These are phyloP conservation scores for Sapajus apella DNA, from an alignment of 2,113 vertebrate genomes.

Conservation along the genomic window DNA sequence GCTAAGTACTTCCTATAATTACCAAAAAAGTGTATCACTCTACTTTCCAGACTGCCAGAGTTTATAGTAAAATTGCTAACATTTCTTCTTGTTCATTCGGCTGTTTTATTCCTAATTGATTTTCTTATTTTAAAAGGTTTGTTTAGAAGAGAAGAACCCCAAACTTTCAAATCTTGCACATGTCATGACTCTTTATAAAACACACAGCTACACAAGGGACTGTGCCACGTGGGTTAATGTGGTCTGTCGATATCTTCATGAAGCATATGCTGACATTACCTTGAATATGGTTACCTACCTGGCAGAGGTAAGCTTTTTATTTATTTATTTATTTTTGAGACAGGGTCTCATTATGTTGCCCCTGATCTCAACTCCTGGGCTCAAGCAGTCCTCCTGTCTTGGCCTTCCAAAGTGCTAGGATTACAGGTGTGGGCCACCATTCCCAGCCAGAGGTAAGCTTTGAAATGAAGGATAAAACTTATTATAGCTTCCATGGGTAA, in stretches of 20 bases:
- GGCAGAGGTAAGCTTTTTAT: conserved; percentile 89
- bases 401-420: no score
- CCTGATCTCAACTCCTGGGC: no score
- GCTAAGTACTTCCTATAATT: background rate
- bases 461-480: background rate
- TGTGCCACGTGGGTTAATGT: conserved; percentile 97
- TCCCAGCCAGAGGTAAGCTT: conserved; percentile 91
- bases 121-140: conserved; percentile 89
- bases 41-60: background rate
- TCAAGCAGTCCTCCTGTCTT: no score
- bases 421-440: no score
- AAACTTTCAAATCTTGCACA: conserved; percentile 98
- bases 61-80: background rate
- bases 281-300: conserved; percentile 98
- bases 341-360: no score
- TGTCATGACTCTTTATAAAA: conserved; percentile 99
- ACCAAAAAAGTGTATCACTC: background rate
- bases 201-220: conserved; percentile 96
- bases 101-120: conserved; percentile 49
- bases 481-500: background rate
- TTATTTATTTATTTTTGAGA: no score
- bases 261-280: conserved; percentile 95
- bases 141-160: conserved; percentile 95
- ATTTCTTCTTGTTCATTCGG: background rate
- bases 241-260: conserved; percentile 98